Evolutionary conservation across 1,140 invertebrate genomes (phyloP).

Genomic region (Drosophila kikkawai): DNA sequence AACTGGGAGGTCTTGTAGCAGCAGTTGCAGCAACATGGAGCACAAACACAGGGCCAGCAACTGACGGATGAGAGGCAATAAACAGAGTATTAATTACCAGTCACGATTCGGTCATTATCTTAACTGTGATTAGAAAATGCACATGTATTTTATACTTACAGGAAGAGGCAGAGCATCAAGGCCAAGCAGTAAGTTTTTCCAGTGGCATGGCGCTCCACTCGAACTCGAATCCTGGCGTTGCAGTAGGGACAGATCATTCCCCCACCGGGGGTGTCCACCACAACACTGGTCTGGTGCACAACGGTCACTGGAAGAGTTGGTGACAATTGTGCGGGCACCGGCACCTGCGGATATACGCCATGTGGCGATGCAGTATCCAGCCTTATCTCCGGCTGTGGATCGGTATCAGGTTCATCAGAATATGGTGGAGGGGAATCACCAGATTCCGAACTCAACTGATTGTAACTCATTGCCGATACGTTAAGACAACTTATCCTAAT

Average conservation of each 20-base stretch:
- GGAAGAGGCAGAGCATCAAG: constrained; percentile 37
- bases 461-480: background rate
- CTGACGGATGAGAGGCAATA: constrained; percentile 49
- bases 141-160: constrained; percentile 36
- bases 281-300: background rate
- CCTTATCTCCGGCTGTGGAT: background rate
- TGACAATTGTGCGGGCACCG: background rate
- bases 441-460: background rate
- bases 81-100: background rate
- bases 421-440: background rate
- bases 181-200: constrained; percentile 45
- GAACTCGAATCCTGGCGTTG: constrained; percentile 30
- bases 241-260: constrained; percentile 51
- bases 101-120: background rate
- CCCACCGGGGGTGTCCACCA: background rate
- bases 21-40: constrained; percentile 88
- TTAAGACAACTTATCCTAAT: background rate
- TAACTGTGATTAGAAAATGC: too few species aligned
- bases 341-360: background rate
- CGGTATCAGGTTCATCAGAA: background rate
- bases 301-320: background rate
- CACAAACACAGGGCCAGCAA: constrained; percentile 87
- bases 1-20: constrained; percentile 88
- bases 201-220: constrained; percentile 48
- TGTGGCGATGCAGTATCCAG: background rate